Evolutionary conservation across 2,113 vertebrate species (phyloP).

Genomic region (Sclerurus mexicanus): DNA sequence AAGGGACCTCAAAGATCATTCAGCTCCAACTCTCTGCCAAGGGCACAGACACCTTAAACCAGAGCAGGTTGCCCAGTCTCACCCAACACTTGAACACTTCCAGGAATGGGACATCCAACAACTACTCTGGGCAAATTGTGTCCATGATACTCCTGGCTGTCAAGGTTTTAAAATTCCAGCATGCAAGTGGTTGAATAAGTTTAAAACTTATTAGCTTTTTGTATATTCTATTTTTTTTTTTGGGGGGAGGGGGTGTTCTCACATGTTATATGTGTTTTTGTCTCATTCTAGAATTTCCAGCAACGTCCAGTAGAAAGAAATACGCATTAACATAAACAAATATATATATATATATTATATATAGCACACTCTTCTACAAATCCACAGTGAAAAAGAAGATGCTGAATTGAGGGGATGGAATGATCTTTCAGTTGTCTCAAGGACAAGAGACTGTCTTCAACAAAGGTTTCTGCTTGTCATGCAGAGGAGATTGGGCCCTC

Average conservation of each 20-base stretch:
- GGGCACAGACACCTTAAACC: not conserved
- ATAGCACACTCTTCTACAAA: not conserved
- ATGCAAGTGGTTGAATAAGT: not conserved
- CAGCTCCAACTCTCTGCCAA: not conserved
- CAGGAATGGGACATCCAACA: not conserved
- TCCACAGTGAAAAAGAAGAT: not conserved
- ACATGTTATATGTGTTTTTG: not conserved
- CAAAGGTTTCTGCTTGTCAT: not conserved
- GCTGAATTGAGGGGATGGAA: not conserved
- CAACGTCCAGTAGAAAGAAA: not conserved
- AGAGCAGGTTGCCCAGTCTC: not conserved
- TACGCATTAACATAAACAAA: fast-evolving
- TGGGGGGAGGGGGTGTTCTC: not conserved
- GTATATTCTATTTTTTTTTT: not conserved
- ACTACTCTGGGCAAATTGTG: not conserved
- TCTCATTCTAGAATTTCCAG: not conserved
- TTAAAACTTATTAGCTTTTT: not conserved
- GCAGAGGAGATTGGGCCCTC: not conserved
- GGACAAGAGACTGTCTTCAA: not conserved
- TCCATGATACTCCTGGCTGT: not conserved
- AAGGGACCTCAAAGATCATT: not conserved
- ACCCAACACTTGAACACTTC: not conserved
- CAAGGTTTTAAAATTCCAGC: not conserved
- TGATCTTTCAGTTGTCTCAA: not conserved
- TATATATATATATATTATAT: not conserved